A percentile compares a stretch with the other conserved stretches of the same genome.
Conservation (phyloP, 2,113 vertebrate genomes). For the Ifrita kowaldi region DNA sequence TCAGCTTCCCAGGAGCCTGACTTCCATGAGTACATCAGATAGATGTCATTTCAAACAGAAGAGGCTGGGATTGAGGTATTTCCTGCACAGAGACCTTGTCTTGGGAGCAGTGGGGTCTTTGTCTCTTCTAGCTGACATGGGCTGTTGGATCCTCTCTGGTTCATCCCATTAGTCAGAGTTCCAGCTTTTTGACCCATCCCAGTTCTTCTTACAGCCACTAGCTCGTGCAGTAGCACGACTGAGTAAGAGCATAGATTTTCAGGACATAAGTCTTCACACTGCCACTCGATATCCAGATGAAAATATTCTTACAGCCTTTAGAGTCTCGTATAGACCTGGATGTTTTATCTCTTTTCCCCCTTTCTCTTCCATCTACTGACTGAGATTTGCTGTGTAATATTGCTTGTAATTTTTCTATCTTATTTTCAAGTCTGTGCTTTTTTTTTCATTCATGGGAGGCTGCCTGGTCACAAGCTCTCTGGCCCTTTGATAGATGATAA, state of each 20-base stretch:
- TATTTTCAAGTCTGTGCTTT: background rate
- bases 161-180: background rate
- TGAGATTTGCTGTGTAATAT: background rate
- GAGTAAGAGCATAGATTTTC: background rate
- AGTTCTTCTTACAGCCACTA: background rate
- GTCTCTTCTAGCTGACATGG: background rate
- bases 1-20: background rate
- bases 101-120: background rate
- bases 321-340: background rate
- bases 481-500: background rate
- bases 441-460: background rate
- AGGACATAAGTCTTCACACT: background rate
- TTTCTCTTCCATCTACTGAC: background rate
- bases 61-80: background rate
- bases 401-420: background rate
- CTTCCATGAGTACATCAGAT: background rate
- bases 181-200: background rate
- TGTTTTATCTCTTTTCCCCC: background rate
- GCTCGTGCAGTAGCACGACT: background rate
- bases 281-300: background rate
- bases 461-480: background rate
- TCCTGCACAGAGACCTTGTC: rapidly evolving
- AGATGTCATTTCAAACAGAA: background rate
- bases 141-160: background rate
- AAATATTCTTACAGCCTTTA: background rate